Evolutionary conservation across 2,113 vertebrate genomes (phyloP), one percentile per base, ranked within the genome.

Genomic region (Perccottus glenii): DNA sequence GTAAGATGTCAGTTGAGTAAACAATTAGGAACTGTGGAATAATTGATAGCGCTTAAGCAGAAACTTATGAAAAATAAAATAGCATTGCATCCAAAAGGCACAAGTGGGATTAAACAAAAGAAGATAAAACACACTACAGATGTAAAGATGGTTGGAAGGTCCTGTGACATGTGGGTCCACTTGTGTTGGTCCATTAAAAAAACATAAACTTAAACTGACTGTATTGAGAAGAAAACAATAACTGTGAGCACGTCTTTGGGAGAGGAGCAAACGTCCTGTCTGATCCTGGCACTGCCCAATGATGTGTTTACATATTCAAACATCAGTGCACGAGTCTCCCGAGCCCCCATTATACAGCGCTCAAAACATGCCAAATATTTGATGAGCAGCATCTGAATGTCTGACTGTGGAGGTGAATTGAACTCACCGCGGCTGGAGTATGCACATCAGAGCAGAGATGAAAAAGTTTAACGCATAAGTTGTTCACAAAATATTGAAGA

Each of bases 241-340:
- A n/a, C 36, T 38, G 36, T 5, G 36, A 6, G 4, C 6, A 5
- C 36, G 36, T 38, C 36, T 38, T 38, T 38, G 6, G 36, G 36
- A 38, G 36, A 5, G 36, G 6, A 38, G 36, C 6, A n/a, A n/a
- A n/a, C n/a, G n/a, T n/a, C n/a, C n/a, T n/a, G n/a, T n/a, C n/a
- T n/a, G n/a, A n/a, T n/a, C n/a, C n/a, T n/a, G n/a, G n/a, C n/a
- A n/a, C n/a, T n/a, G n/a, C n/a, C n/a, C n/a, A 16, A 33, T 59
- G 61, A 70, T 45, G 77, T 77, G 80, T 88, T 88, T 88, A 81
- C 65, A 42, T 73, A 57, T 64, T 49, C 72, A 5, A 71, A 84
- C 66, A 84, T 81, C 83, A 82, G 73, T 70, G 68, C 77, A 64
- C 46, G 14, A 1, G 16, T 70, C 73, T 73, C 80, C 67, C 1